phyloP scores from a whole-genome alignment of 2,113 vertebrate species.

The Oceanodroma tethys region DNA sequence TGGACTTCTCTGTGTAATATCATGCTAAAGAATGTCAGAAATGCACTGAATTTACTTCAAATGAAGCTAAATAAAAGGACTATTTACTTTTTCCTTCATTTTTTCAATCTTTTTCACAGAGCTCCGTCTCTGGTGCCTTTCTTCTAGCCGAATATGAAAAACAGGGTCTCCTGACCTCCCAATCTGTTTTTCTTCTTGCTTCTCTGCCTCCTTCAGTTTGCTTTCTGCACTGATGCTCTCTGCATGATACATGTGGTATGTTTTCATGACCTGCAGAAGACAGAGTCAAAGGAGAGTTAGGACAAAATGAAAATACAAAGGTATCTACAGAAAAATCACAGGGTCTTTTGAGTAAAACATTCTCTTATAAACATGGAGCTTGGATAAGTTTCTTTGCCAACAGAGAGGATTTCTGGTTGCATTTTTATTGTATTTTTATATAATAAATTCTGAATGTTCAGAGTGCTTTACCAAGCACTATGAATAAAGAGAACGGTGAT shows the following conservation, averaged over 20 bases:
- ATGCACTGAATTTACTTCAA: not conserved
- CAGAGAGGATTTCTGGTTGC: not conserved
- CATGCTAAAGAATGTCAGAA: not conserved
- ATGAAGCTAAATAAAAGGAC: not conserved
- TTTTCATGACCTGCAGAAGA: slow-evolving; percentile 93
- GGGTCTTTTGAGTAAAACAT: not conserved
- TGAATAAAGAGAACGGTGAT: not conserved
- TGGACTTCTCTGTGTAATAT: not conserved
- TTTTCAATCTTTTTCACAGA: slow-evolving; percentile 99
- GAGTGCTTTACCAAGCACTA: not conserved
- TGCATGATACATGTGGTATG: slow-evolving; percentile 98
- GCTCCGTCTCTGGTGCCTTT: slow-evolving; percentile 89
- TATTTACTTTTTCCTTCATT: slow-evolving; percentile 96
- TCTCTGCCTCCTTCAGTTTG: slow-evolving; percentile 97
- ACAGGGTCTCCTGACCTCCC: slow-evolving; percentile 87
- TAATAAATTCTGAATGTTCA: not conserved
- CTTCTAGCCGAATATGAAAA: slow-evolving; percentile 90
- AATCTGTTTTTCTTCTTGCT: slow-evolving; percentile 96
- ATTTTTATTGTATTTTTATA: not conserved
- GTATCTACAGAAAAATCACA: not conserved
- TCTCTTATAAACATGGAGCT: not conserved
- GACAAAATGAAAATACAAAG: not conserved
- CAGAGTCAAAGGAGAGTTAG: not conserved
- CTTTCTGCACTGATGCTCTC: slow-evolving; percentile 96
- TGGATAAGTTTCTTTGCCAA: not conserved